Conservation (phyloP, 2,888 invertebrate genomes). For the Sinodicranocentrus sp. region DNA sequence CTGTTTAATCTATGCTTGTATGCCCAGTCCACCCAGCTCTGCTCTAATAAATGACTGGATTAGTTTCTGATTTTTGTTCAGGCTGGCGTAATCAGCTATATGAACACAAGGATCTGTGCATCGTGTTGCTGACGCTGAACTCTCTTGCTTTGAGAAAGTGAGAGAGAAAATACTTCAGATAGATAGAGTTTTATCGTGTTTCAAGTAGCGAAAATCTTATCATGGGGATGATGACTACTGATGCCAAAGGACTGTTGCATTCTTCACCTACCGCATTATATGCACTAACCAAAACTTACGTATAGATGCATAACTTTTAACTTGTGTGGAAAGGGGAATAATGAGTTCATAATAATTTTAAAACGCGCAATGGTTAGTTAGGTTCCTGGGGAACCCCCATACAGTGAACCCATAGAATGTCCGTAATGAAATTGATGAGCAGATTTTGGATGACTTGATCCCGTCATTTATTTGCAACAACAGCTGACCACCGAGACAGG, state of each 20-base stretch:
- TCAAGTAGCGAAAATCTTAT: constrained; percentile 3
- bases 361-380: too few species aligned
- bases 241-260: constrained; percentile 15
- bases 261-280: constrained; percentile 36
- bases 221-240: neutral
- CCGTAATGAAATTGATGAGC: too few species aligned
- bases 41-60: too few species aligned
- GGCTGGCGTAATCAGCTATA: too few species aligned
- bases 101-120: too few species aligned
- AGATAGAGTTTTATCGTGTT: neutral
- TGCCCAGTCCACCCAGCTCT: too few species aligned
- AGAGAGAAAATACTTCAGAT: too few species aligned
- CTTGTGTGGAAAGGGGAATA: neutral
- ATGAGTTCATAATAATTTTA: too few species aligned
- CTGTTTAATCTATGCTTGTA: constrained; percentile 36
- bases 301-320: constrained; percentile 10
- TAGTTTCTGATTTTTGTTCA: too few species aligned
- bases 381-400: neutral
- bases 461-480: constrained; percentile 13
- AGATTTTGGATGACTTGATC: constrained; percentile 23
- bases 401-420: too few species aligned
- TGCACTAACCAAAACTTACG: neutral
- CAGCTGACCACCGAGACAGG: constrained; percentile 46
- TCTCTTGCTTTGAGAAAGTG: neutral
- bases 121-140: too few species aligned